A percentile compares a stretch with the other conserved stretches of the same genome.
phyloP scores from a whole-genome alignment of 2,888 invertebrate species.

The Agapostemon virescens region DNA sequence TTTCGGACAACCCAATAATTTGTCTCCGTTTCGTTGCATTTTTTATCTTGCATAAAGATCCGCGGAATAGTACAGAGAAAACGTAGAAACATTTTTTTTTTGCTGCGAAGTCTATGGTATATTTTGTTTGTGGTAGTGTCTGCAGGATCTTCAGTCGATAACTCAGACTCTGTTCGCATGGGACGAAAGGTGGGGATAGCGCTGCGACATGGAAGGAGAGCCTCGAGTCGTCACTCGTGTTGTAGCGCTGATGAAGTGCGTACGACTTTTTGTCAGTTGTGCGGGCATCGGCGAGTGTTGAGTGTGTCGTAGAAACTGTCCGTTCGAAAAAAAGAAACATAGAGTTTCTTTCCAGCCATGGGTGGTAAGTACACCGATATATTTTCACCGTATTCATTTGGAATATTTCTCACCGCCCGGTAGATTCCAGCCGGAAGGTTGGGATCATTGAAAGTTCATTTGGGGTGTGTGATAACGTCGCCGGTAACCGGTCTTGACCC shows the following conservation, averaged over 20 bases:
- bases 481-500: constrained; percentile 73
- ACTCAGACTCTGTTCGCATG: not conserved
- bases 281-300: constrained; percentile 66
- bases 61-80: too few species aligned
- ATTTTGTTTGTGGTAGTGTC: constrained; percentile 20
- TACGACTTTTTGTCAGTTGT: constrained; percentile 68
- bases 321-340: constrained; percentile 36
- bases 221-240: constrained; percentile 71
- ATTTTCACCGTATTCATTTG: too few species aligned
- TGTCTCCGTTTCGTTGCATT: too few species aligned
- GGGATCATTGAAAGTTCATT: constrained; percentile 49
- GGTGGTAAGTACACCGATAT: constrained; percentile 71
- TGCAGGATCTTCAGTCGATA: constrained; percentile 38
- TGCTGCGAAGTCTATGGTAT: constrained; percentile 6
- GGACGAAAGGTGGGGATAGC: constrained; percentile 11
- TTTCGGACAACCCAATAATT: too few species aligned
- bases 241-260: constrained; percentile 69
- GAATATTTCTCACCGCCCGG: not conserved
- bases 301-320: constrained; percentile 64
- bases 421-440: constrained; percentile 13
- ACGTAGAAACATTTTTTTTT: not conserved
- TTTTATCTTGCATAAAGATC: too few species aligned
- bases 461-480: constrained; percentile 59
- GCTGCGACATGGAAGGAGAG: constrained; percentile 22
- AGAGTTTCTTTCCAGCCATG: constrained; percentile 67